A percentile compares a stretch with the other conserved stretches of the same genome.
phyloP scores from a whole-genome alignment of 53 echinoderm and acorn worm genomes.

The Arbacia lixula region DNA sequence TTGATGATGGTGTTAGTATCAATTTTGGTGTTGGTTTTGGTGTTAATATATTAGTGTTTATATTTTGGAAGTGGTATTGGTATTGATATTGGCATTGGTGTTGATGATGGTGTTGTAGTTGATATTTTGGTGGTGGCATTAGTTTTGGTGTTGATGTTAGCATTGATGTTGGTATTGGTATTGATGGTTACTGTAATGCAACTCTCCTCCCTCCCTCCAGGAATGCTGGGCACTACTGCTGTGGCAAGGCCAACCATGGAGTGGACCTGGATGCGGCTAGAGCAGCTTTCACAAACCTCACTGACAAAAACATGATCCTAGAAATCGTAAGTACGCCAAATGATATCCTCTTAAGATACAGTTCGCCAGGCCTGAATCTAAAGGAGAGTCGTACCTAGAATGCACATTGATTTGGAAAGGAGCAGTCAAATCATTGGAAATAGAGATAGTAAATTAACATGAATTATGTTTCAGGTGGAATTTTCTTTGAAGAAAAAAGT shows the following conservation, averaged over 20 bases:
- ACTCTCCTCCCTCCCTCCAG: conserved; percentile 50
- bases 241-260: conserved; percentile 86
- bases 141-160: too few species aligned
- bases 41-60: not conserved
- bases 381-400: too few species aligned
- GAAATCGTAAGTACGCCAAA: conserved; percentile 45
- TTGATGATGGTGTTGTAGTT: too few species aligned
- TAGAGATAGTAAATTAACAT: too few species aligned
- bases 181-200: not conserved
- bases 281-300: conserved; percentile 66
- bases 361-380: too few species aligned
- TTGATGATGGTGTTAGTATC: too few species aligned
- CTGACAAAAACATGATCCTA: conserved; percentile 42
- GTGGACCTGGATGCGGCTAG: conserved; percentile 90
- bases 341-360: not conserved
- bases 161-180: not conserved
- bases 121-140: too few species aligned
- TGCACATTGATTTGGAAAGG: too few species aligned
- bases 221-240: conserved; percentile 69
- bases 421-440: too few species aligned
- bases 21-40: too few species aligned
- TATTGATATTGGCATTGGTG: not conserved
- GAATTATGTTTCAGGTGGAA: too few species aligned
- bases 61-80: not conserved
- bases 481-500: too few species aligned